Percentiles rank a stretch among this genome's conserved stretches.
phyloP scores from a whole-genome alignment of 2,113 vertebrate species.

The Myocastor coypus region DNA sequence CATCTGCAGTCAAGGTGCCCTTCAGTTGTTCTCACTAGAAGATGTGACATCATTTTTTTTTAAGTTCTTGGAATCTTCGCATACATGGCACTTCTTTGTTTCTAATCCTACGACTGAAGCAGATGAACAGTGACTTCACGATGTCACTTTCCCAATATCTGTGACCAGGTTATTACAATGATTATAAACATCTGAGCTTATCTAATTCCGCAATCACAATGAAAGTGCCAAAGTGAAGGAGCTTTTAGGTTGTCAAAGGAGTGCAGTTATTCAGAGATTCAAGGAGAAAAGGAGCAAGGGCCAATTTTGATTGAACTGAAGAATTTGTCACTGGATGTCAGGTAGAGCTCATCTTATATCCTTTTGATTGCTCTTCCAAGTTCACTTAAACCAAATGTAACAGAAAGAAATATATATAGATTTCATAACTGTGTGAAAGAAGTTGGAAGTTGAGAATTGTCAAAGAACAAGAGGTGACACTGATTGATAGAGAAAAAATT shows the following conservation, averaged over 20 bases:
- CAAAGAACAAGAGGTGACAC: neutral
- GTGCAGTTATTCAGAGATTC: neutral
- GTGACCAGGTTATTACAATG: neutral
- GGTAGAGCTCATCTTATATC: neutral
- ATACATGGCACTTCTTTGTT: neutral
- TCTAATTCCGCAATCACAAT: neutral
- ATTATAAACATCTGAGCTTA: neutral
- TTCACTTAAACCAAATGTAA: neutral
- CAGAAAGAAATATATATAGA: neutral
- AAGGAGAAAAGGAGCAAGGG: neutral
- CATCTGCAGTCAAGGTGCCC: neutral
- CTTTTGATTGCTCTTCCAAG: neutral
- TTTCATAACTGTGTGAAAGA: neutral
- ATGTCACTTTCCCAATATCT: constrained; percentile 1
- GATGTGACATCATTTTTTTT: neutral
- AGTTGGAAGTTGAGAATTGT: neutral
- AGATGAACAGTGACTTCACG: constrained; percentile 20
- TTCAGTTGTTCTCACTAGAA: constrained; percentile 21
- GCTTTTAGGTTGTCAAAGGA: neutral
- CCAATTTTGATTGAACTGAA: neutral
- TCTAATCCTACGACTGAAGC: neutral
- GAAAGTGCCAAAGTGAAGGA: constrained; percentile 25
- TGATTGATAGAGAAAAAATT: constrained; percentile 8
- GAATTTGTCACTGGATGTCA: neutral
- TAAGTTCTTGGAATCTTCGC: neutral